phyloP scores from a whole-genome alignment of 2,113 vertebrate genomes.

The Bubo bubo region DNA sequence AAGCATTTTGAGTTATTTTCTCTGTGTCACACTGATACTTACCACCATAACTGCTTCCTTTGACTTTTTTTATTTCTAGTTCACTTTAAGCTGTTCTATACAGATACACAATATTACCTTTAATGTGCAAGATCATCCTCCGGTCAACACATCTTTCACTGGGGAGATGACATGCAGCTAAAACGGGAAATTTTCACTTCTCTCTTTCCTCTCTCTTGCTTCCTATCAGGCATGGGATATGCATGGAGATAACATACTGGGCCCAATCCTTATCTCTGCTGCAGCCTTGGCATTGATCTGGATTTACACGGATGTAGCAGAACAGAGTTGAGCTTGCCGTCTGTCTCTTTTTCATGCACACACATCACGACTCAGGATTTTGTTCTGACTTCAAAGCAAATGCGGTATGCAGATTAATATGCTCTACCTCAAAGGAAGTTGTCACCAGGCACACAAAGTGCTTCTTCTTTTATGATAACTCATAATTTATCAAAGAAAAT shows the following conservation, averaged over 20 bases:
- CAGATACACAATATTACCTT: slow-evolving; percentile 17
- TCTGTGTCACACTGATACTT: slow-evolving; percentile 21
- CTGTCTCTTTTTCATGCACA: slow-evolving; percentile 15
- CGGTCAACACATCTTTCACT: not conserved
- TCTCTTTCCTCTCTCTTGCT: not conserved
- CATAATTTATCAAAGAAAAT: slow-evolving; percentile 71
- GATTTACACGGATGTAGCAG: slow-evolving; percentile 1
- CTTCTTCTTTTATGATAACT: slow-evolving; percentile 55
- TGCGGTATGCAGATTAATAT: slow-evolving; percentile 29
- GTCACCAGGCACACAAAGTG: slow-evolving; percentile 46
- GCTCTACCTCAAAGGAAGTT: slow-evolving; percentile 63
- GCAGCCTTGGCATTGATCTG: not conserved
- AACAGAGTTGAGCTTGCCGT: not conserved
- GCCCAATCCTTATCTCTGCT: not conserved
- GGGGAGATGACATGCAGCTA: not conserved
- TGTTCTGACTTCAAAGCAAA: slow-evolving; percentile 62
- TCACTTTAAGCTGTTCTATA: slow-evolving; percentile 24
- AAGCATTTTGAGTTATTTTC: slow-evolving; percentile 33
- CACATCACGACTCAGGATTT: slow-evolving; percentile 20
- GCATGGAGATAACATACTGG: not conserved
- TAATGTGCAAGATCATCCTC: not conserved
- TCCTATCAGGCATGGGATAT: not conserved
- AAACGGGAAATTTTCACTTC: not conserved
- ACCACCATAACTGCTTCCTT: slow-evolving; percentile 1
- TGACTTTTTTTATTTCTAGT: slow-evolving; percentile 18